phyloP scores from a whole-genome alignment of 1,140 invertebrate species.

The Diorhabda elongata region DNA sequence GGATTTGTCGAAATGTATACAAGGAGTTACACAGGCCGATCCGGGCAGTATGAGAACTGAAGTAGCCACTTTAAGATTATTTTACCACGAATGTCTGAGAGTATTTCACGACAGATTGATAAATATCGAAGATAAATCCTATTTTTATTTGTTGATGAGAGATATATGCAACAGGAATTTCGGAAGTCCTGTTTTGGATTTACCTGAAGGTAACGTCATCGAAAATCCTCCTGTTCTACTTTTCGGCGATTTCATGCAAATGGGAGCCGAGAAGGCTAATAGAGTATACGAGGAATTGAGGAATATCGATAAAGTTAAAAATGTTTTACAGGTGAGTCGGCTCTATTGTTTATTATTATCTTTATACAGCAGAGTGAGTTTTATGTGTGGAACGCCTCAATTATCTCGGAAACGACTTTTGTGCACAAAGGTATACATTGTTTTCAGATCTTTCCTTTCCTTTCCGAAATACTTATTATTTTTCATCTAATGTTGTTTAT shows the following conservation, averaged over 20 bases:
- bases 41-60: slow-evolving; percentile 59
- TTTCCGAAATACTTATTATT: no score
- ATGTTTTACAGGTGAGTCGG: slow-evolving; percentile 56
- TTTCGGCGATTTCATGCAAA: slow-evolving; percentile 84
- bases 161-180: slow-evolving; percentile 60
- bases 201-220: slow-evolving; percentile 64
- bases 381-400: no score
- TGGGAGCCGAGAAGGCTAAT: slow-evolving; percentile 67
- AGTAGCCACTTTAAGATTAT: slow-evolving; percentile 65
- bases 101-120: slow-evolving; percentile 85
- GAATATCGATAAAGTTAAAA: slow-evolving; percentile 69
- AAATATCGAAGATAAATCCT: slow-evolving; percentile 71
- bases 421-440: no score
- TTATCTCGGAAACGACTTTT: no score
- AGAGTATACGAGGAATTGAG: slow-evolving; percentile 80
- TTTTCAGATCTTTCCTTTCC: no score
- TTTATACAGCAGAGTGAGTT: background rate
- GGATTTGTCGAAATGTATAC: slow-evolving; percentile 85
- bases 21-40: slow-evolving; percentile 76
- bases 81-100: slow-evolving; percentile 84
- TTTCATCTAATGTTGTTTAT: no score
- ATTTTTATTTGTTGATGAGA: slow-evolving; percentile 69
- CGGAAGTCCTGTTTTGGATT: slow-evolving; percentile 58
- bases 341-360: slow-evolving; percentile 1
- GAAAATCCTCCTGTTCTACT: slow-evolving; percentile 65